A percentile compares a stretch with the other conserved stretches of the same genome.
Conservation (phyloP, 2,888 invertebrate species). For the Diaprepes abbreviatus region DNA sequence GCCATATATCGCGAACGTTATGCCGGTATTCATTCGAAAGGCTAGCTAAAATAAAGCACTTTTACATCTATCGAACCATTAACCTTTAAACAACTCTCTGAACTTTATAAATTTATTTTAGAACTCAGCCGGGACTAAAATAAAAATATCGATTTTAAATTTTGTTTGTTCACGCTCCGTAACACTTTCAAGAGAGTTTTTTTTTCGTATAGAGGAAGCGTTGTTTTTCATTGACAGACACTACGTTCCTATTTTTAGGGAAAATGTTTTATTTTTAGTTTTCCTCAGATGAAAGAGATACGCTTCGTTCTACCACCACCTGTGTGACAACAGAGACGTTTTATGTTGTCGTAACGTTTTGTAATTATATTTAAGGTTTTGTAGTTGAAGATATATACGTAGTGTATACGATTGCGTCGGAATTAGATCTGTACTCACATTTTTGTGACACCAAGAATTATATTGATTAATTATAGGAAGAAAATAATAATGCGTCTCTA, state of each 20-base stretch:
- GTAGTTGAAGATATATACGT: too few species aligned
- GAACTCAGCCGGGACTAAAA: conserved; percentile 28
- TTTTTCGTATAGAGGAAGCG: conserved; percentile 8
- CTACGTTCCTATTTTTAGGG: conserved; percentile 17
- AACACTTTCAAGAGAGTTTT: conserved; percentile 16
- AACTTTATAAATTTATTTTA: conserved; percentile 26
- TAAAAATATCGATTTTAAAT: conserved; percentile 37
- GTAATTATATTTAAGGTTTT: neutral
- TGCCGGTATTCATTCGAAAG: too few species aligned
- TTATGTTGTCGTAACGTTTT: neutral
- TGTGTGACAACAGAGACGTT: neutral
- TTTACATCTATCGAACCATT: conserved; percentile 19
- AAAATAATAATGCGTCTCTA: too few species aligned
- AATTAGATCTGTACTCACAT: too few species aligned
- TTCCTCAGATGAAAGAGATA: neutral
- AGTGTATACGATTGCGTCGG: too few species aligned
- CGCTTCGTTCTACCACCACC: conserved; percentile 2
- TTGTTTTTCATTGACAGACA: conserved; percentile 31
- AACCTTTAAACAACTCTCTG: conserved; percentile 33
- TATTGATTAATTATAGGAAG: too few species aligned
- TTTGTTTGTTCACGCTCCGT: conserved; percentile 20
- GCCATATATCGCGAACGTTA: too few species aligned
- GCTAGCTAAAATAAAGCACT: too few species aligned
- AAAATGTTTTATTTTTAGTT: conserved; percentile 24
- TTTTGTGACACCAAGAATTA: too few species aligned